These are phyloP conservation scores for Cosmopolites sordidus DNA, from an alignment of 2,888 invertebrate genomes.

Conservation along the genomic window DNA sequence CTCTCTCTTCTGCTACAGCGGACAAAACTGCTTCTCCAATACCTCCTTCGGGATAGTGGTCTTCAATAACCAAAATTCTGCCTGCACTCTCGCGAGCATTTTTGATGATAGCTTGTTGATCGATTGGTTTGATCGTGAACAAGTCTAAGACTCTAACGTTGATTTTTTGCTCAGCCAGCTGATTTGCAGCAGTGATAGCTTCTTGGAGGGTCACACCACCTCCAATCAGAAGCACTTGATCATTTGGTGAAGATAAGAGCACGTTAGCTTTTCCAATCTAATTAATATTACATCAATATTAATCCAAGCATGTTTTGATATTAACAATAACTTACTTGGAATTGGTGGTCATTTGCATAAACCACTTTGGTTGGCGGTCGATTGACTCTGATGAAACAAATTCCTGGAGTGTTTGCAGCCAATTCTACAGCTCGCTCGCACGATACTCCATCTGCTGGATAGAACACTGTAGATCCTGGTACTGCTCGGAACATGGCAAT, in stretches of 20 bases:
- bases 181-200: slow-evolving; percentile 73
- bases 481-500: slow-evolving; percentile 90
- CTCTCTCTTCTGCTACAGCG: slow-evolving; percentile 65
- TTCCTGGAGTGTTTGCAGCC: slow-evolving; percentile 87
- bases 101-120: slow-evolving; percentile 64
- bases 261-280: slow-evolving; percentile 71
- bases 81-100: slow-evolving; percentile 74
- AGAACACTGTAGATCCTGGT: slow-evolving; percentile 75
- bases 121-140: slow-evolving; percentile 92
- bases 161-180: slow-evolving; percentile 62
- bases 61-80: slow-evolving; percentile 85
- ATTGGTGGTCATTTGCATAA: slow-evolving; percentile 77
- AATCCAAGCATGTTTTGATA: no score
- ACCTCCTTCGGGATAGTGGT: slow-evolving; percentile 93
- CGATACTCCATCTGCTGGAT: slow-evolving; percentile 88
- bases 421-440: slow-evolving; percentile 91
- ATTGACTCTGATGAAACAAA: slow-evolving; percentile 90
- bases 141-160: slow-evolving; percentile 81
- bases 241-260: slow-evolving; percentile 65
- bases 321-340: slow-evolving; percentile 60
- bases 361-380: slow-evolving; percentile 84
- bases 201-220: slow-evolving; percentile 90
- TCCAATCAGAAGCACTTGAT: slow-evolving; percentile 79
- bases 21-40: slow-evolving; percentile 88
- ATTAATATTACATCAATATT: no score